Evolutionary conservation across 92 coral and sea anemone genomes (phyloP).

Genomic region (Epizoanthus scotinus): DNA sequence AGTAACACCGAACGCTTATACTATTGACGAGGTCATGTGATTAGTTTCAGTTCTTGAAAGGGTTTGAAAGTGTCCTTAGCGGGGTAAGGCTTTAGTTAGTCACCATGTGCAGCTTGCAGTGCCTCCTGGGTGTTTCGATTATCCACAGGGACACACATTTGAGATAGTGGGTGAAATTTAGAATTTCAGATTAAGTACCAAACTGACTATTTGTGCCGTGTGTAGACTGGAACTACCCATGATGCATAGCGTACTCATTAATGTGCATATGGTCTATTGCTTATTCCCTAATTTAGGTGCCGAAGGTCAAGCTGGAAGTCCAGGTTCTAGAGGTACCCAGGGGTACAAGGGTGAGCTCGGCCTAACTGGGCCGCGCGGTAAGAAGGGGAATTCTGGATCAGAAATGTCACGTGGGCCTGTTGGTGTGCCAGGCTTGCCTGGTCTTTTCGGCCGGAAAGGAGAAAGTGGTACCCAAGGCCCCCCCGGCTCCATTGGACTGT

Average conservation of each 20-base stretch:
- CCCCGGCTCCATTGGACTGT: not conserved
- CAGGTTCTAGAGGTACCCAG: not conserved
- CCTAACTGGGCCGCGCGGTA: constrained; percentile 7
- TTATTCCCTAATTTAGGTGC: not conserved
- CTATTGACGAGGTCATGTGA: too few relatives aligned
- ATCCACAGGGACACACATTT: too few relatives aligned
- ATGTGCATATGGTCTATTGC: too few relatives aligned
- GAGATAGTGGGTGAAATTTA: too few relatives aligned
- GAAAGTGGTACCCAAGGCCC: constrained; percentile 9
- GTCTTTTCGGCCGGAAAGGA: constrained; percentile 26
- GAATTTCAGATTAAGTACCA: too few relatives aligned
- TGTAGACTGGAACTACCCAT: not conserved
- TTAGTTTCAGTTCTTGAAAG: too few relatives aligned
- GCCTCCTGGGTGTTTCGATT: too few relatives aligned
- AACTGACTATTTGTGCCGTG: not conserved
- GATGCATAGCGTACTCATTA: too few relatives aligned
- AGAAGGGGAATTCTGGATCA: constrained; percentile 12
- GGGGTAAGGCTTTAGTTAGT: too few relatives aligned
- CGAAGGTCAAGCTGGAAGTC: not conserved
- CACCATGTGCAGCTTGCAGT: too few relatives aligned
- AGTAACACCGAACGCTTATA: too few relatives aligned
- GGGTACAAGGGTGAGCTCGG: constrained; percentile 19
- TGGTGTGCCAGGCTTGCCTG: constrained; percentile 21
- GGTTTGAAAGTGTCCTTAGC: too few relatives aligned
- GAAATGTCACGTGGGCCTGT: constrained; percentile 6